Evolutionary conservation across 2,797 vertebrate genomes (phyloP), one percentile per base, ranked within the genome.

Genomic region (Cuculus canorus): DNA sequence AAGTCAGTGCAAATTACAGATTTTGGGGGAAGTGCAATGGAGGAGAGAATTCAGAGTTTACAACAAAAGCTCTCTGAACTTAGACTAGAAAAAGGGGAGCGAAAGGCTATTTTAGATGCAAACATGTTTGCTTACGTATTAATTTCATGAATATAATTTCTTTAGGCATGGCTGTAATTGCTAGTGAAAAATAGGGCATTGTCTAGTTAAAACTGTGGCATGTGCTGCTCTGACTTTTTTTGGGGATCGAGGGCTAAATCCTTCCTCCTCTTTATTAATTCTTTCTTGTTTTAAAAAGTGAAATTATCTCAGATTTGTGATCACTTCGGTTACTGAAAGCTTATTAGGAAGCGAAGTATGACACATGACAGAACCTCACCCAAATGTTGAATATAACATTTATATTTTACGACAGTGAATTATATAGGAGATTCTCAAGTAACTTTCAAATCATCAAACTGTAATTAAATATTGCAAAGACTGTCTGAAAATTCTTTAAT

Each of bases 391-490:
- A 93, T 85, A 83, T 93, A 95, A 96, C 88, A 91, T 96, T 96
- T 94, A 97, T 94, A 94, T 93, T 97, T 97, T 95, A 92, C 39
- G 52, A 92, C 93, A 87, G 95, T 94, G 94, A 97, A 93, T 97
- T 94, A 96, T 96, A 96, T 70, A 95, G 92, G 87, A 87, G 92
- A 90, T 95, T 96, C 76, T 96, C 79, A 54, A 96, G 92, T 96
- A 96, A 95, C 95, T 93, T 97, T 97, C 94, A 88, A 94, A 96
- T 95, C 94, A 91, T 95, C 90, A 82, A 92, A 77, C 95, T 96
- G 95, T 95, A 97, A 97, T 97, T 97, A 98, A 96, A 94, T 96
- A 95, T 95, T 96, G 82, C 82, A 87, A 94, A 96, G 93, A 94
- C 93, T 96, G 87, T 96, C 92, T 96, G 88, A 97, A 96, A 92